Percentiles rank a stretch among this genome's conserved stretches.
These are phyloP conservation scores for Entomyzon cyanotis DNA, from an alignment of 2,113 vertebrate species.

Conservation along the genomic window DNA sequence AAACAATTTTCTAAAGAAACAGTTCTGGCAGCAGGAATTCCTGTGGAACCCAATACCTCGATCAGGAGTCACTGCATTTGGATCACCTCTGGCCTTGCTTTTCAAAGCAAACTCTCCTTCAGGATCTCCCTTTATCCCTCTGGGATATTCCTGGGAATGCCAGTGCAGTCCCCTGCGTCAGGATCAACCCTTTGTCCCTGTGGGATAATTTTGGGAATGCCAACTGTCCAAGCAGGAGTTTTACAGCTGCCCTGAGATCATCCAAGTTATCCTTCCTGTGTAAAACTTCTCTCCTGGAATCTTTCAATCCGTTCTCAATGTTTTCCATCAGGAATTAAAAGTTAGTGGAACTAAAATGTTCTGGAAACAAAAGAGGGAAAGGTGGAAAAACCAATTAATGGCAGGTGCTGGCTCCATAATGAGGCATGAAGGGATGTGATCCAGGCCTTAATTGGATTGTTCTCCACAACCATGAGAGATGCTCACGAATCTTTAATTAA, in stretches of 20 bases:
- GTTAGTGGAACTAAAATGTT: background rate
- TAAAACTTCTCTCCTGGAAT: background rate
- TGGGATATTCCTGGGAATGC: background rate
- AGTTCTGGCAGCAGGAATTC: background rate
- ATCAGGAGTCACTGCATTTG: background rate
- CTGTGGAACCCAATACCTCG: too few relatives aligned
- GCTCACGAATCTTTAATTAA: conserved; percentile 8
- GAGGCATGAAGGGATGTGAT: background rate
- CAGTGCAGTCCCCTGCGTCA: background rate
- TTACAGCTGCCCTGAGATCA: background rate
- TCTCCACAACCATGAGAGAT: background rate
- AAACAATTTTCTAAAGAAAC: fast-evolving
- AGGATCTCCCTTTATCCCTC: background rate
- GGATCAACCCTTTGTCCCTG: background rate
- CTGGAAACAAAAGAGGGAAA: background rate
- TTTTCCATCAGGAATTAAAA: background rate
- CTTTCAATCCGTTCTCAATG: background rate
- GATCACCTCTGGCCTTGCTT: background rate
- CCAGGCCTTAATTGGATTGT: conserved; percentile 11
- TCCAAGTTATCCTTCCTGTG: background rate
- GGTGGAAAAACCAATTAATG: background rate
- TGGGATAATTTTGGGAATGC: background rate
- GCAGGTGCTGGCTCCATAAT: background rate
- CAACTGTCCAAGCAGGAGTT: background rate
- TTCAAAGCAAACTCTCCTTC: background rate